A percentile compares a stretch with the other conserved stretches of the same genome.
Conservation (phyloP, 2,888 invertebrate species). For the Epinotia ramella region DNA sequence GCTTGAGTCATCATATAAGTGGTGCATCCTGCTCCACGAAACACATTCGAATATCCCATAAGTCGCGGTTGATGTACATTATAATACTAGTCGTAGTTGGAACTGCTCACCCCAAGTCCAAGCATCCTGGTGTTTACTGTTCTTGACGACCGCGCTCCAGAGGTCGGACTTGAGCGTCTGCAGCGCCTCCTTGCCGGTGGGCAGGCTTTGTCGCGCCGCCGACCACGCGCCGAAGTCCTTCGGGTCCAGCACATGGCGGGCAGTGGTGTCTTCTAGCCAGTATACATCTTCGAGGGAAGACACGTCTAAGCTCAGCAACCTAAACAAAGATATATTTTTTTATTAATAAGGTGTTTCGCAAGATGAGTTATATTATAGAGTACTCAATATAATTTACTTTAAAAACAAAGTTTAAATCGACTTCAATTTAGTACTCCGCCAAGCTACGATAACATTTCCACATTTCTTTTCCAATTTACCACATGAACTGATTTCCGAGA, state of each 20-base stretch:
- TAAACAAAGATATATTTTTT: slow-evolving; percentile 57
- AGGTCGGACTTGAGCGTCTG: slow-evolving; percentile 92
- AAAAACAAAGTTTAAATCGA: no score
- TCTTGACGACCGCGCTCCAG: slow-evolving; percentile 94
- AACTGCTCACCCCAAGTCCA: slow-evolving; percentile 92
- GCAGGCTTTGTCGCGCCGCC: slow-evolving; percentile 91
- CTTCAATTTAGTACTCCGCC: no score
- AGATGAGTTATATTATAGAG: no score
- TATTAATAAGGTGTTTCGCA: not conserved
- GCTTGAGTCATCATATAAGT: no score
- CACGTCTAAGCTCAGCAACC: slow-evolving; percentile 92
- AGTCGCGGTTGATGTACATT: not conserved
- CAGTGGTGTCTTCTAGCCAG: slow-evolving; percentile 94
- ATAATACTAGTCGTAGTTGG: not conserved
- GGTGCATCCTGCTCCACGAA: no score
- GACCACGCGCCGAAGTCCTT: slow-evolving; percentile 93
- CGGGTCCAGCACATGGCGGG: slow-evolving; percentile 89
- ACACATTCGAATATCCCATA: no score
- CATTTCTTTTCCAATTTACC: no score
- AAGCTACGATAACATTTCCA: no score
- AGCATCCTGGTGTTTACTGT: slow-evolving; percentile 94
- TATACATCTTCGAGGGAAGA: slow-evolving; percentile 95
- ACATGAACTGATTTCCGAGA: no score
- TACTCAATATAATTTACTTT: no score
- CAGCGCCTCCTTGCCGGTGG: slow-evolving; percentile 92